Evolutionary conservation across 1,140 invertebrate species (phyloP).

Genomic region (Plectrocnemia conspersa): DNA sequence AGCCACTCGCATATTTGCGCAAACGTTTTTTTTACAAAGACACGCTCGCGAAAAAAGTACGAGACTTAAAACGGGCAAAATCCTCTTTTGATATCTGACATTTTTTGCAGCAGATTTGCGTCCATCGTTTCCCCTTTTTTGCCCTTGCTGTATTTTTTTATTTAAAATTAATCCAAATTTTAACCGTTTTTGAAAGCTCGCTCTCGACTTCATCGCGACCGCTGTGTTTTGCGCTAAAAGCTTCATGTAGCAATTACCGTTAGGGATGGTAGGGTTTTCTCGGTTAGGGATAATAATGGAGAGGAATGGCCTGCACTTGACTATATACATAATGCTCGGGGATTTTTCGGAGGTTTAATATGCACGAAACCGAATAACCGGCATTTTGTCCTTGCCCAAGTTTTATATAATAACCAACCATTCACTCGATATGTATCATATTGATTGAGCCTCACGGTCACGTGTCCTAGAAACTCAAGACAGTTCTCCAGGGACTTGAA

Average conservation of each 20-base stretch:
- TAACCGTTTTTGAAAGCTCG: not conserved
- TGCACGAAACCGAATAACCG: not conserved
- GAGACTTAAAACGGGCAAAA: constrained; percentile 21
- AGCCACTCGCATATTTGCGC: no score
- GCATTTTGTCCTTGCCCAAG: not conserved
- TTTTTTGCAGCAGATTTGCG: constrained; percentile 8
- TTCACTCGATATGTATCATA: constrained; percentile 1
- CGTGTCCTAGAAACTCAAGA: no score
- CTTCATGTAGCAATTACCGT: constrained; percentile 21
- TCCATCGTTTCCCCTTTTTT: not conserved
- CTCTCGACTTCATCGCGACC: not conserved
- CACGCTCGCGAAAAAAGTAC: constrained; percentile 25
- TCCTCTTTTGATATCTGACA: constrained; percentile 19
- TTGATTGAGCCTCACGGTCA: no score
- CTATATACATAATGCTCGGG: not conserved
- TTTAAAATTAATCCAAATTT: not conserved
- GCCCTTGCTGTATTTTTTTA: not conserved
- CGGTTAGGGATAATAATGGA: constrained; percentile 19
- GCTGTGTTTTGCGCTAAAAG: constrained; percentile 16
- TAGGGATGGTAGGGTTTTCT: constrained; percentile 5
- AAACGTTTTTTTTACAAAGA: no score
- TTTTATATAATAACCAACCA: no score
- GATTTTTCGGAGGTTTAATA: not conserved
- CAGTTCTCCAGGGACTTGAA: no score
- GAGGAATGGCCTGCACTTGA: not conserved